phyloP scores from a whole-genome alignment of 2,113 vertebrate genomes.

The Toxotes jaculatrix region DNA sequence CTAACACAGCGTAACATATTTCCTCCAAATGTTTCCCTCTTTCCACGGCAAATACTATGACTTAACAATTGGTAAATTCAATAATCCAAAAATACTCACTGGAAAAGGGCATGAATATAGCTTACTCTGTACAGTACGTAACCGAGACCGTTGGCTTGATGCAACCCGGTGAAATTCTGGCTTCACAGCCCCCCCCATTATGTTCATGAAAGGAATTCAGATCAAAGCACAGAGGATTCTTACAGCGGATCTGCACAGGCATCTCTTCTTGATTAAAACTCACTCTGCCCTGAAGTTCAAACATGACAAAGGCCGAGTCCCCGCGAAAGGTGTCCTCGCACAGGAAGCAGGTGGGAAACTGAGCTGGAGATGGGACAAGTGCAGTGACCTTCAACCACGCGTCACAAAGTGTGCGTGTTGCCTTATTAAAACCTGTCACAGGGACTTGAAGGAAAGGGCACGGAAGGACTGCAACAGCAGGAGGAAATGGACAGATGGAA shows the following conservation, averaged over 20 bases:
- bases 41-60: not conserved
- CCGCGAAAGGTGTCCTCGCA: not conserved
- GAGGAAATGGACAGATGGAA: not conserved
- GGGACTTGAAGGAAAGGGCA: conserved; percentile 14
- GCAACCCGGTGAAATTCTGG: conserved; percentile 65
- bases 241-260: conserved; percentile 31
- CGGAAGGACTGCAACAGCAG: not conserved
- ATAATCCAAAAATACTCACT: not conserved
- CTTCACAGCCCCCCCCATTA: conserved; percentile 34
- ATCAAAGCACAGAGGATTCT: conserved; percentile 49
- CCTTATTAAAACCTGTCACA: conserved; percentile 16
- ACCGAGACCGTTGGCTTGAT: conserved; percentile 42
- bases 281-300: conserved; percentile 40
- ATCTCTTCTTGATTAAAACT: conserved; percentile 37
- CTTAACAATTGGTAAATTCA: not conserved
- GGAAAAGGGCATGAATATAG: not conserved
- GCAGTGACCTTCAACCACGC: conserved; percentile 24
- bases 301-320: conserved; percentile 1
- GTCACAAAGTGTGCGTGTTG: not conserved
- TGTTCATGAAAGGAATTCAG: conserved; percentile 53
- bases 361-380: conserved; percentile 26
- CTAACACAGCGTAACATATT: not conserved
- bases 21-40: not conserved
- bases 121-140: conserved; percentile 35
- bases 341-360: not conserved